phyloP scores from a whole-genome alignment of 2,113 vertebrate genomes.

The Gallinago jamesoni region DNA sequence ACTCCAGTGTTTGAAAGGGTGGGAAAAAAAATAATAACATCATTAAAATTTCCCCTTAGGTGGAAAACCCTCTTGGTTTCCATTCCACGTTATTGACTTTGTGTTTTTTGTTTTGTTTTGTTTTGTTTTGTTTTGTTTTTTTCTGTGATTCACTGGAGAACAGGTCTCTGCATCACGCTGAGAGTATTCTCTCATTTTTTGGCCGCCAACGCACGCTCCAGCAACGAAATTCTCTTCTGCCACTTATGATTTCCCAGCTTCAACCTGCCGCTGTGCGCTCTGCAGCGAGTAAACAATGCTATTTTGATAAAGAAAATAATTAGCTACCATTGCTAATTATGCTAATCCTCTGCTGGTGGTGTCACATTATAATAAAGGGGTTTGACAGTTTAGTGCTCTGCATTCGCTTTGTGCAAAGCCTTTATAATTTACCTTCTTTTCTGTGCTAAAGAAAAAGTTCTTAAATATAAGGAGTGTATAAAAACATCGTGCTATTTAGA shows the following conservation, averaged over 20 bases:
- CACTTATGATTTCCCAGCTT: not conserved
- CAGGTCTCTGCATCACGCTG: rapidly evolving
- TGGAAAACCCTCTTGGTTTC: not conserved
- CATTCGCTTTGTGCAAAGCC: not conserved
- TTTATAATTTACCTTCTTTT: not conserved
- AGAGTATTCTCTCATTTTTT: not conserved
- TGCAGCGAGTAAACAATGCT: not conserved
- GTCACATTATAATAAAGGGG: not conserved
- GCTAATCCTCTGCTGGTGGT: not conserved
- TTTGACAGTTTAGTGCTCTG: not conserved
- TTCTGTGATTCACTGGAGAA: not conserved
- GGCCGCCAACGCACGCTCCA: not conserved
- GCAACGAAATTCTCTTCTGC: not conserved
- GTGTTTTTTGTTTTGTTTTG: not conserved
- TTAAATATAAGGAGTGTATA: not conserved
- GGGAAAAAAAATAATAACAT: no score
- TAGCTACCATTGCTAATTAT: not conserved
- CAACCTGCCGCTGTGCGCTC: not conserved
- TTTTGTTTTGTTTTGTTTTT: not conserved
- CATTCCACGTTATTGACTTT: no score
- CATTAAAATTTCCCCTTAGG: not conserved
- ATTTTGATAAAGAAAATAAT: not conserved
- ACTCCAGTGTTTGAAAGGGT: no score
- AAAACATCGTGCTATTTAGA: not conserved
- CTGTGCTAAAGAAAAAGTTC: not conserved